Evolutionary conservation across 1,140 invertebrate genomes (phyloP).

Genomic region (Colletes gigas): DNA sequence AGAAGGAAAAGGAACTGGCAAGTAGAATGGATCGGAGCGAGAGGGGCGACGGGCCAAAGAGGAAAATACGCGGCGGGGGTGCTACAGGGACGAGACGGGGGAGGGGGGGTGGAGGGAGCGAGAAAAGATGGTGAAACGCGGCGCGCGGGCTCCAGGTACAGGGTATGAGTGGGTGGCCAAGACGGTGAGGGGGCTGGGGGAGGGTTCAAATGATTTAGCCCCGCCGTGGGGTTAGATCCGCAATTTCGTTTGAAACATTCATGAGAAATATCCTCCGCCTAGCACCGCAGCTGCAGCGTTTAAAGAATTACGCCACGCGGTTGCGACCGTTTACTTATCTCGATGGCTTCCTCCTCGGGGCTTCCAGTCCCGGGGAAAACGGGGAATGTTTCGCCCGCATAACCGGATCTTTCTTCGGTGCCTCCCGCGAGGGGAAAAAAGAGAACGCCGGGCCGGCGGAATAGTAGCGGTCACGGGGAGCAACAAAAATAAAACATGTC

Average conservation of each 20-base stretch:
- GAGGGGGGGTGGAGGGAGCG: background rate
- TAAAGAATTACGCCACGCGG: slow-evolving; percentile 74
- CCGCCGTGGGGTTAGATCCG: slow-evolving; percentile 76
- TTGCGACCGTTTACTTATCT: slow-evolving; percentile 73
- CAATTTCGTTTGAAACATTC: slow-evolving; percentile 79
- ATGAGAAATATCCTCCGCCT: slow-evolving; percentile 76
- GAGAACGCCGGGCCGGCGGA: slow-evolving; percentile 2
- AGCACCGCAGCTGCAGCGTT: slow-evolving; percentile 71
- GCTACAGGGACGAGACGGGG: background rate
- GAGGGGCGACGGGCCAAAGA: slow-evolving; percentile 19
- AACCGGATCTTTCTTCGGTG: slow-evolving; percentile 66
- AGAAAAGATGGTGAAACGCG: slow-evolving; percentile 48
- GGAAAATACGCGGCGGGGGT: background rate
- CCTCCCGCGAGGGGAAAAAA: background rate
- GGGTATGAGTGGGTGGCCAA: slow-evolving; percentile 21
- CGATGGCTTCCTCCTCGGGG: slow-evolving; percentile 68
- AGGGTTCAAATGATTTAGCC: slow-evolving; percentile 77
- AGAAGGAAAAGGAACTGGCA: slow-evolving; percentile 24
- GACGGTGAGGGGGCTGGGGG: slow-evolving; percentile 34
- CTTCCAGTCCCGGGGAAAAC: slow-evolving; percentile 51
- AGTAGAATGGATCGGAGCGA: background rate
- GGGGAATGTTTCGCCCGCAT: slow-evolving; percentile 68
- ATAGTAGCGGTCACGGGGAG: slow-evolving; percentile 24
- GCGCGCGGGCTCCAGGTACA: background rate
- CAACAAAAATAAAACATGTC: slow-evolving; percentile 61